Evolutionary conservation across 2,797 vertebrate genomes (phyloP).

Genomic region (Threskiornis aethiopicus): DNA sequence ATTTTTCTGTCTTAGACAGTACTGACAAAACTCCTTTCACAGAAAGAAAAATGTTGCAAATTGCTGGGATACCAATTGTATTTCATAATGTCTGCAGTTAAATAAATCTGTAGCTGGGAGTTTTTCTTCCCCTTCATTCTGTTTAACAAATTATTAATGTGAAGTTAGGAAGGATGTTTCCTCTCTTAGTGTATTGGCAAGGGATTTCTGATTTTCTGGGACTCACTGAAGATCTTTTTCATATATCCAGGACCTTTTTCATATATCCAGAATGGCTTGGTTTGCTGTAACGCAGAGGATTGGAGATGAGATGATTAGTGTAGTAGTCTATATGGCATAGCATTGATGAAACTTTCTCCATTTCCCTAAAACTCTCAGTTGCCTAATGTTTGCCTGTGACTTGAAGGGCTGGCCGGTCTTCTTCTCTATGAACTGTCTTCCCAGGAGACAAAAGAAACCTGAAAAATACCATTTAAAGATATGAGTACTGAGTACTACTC

Average conservation of each 20-base stretch:
- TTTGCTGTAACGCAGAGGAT: background rate
- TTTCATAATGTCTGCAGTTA: slow-evolving; percentile 52
- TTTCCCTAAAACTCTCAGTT: background rate
- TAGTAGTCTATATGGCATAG: background rate
- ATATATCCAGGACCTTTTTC: background rate
- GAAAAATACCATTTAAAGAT: background rate
- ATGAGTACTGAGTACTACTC: background rate
- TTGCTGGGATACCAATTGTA: slow-evolving; percentile 23
- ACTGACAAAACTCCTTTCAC: background rate
- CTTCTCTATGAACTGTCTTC: background rate
- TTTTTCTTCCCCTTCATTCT: slow-evolving; percentile 9
- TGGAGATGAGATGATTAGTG: background rate
- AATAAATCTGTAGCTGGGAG: background rate
- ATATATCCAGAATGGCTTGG: background rate
- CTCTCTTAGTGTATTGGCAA: background rate
- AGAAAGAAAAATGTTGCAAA: slow-evolving; percentile 2
- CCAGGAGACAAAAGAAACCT: background rate
- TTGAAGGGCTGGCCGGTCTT: background rate
- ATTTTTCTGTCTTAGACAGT: background rate
- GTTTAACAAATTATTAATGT: slow-evolving; percentile 5
- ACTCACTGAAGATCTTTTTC: background rate
- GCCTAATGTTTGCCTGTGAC: background rate
- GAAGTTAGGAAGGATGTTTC: background rate
- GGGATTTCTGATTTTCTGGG: background rate
- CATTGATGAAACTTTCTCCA: background rate